Conservation (phyloP, 2,113 vertebrate genomes). For the Potamarius usumacintae region DNA sequence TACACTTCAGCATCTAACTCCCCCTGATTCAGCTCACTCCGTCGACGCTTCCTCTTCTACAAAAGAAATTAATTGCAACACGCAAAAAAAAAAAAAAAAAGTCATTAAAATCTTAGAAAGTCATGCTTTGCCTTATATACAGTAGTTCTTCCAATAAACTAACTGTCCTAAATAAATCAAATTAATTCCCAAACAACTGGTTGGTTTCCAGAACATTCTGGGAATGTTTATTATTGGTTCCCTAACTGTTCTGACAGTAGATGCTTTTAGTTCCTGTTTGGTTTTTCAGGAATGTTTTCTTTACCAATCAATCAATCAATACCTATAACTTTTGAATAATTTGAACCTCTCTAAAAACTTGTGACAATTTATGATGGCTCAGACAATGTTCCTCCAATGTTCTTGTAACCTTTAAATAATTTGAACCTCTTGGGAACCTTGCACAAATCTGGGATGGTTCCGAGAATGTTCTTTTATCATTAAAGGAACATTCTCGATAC, state of each 20-base stretch:
- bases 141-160: neutral
- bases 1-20: constrained; percentile 83
- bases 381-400: neutral
- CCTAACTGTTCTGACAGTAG: neutral
- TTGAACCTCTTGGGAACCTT: neutral
- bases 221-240: neutral
- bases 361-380: neutral
- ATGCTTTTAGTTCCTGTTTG: neutral
- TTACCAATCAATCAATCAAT: neutral
- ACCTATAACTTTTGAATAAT: too few species aligned
- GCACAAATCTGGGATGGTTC: neutral
- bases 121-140: neutral
- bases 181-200: neutral
- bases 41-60: constrained; percentile 83
- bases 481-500: too few species aligned
- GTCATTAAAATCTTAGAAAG: neutral
- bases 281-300: neutral
- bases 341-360: too few species aligned
- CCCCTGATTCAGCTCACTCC: constrained; percentile 81
- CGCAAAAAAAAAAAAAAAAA: neutral
- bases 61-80: neutral
- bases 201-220: neutral
- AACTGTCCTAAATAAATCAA: neutral
- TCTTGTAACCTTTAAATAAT: neutral
- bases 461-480: too few species aligned